These are phyloP conservation scores for Caenorhabditis virilis DNA, from an alignment of 2,888 invertebrate genomes.

Conservation along the genomic window DNA sequence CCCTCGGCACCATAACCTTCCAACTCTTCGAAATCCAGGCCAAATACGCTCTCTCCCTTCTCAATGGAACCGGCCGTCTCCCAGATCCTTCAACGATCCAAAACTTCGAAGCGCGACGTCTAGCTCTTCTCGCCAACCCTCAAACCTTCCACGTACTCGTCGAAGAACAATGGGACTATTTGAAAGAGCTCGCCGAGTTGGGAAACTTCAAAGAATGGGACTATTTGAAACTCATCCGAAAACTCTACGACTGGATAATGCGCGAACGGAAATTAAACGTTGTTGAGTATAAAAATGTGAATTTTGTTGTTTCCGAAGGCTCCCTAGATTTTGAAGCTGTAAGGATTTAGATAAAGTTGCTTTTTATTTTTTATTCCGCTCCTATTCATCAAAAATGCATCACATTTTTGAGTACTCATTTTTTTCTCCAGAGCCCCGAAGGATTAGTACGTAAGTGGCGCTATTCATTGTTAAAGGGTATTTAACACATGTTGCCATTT, in stretches of 20 bases:
- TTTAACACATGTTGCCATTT: too few relatives aligned
- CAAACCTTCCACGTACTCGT: conserved; percentile 40
- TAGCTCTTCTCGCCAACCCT: conserved; percentile 12
- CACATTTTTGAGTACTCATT: too few relatives aligned
- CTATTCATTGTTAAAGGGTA: too few relatives aligned
- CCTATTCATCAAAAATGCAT: too few relatives aligned
- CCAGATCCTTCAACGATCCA: conserved; percentile 16
- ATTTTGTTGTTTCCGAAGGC: too few relatives aligned
- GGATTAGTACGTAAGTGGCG: too few relatives aligned
- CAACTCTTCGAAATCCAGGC: conserved; percentile 56
- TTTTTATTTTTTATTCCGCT: too few relatives aligned
- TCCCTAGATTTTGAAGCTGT: too few relatives aligned
- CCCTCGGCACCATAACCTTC: conserved; percentile 49
- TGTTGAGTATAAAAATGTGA: conserved; percentile 35
- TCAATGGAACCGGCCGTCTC: conserved; percentile 23
- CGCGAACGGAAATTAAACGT: conserved; percentile 26
- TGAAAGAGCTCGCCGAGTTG: conserved; percentile 40
- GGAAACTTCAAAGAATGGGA: conserved; percentile 35
- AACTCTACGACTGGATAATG: conserved; percentile 34
- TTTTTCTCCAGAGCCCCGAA: too few relatives aligned
- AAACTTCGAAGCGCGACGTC: conserved; percentile 11
- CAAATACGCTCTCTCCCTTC: conserved; percentile 40
- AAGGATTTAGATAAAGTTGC: too few relatives aligned
- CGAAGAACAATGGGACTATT: conserved; percentile 54
- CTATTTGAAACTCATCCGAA: conserved; percentile 36